A percentile compares a stretch with the other conserved stretches of the same genome.
These are phyloP conservation scores for Halichoerus grypus DNA, from an alignment of 2,113 vertebrate genomes.

Conservation along the genomic window DNA sequence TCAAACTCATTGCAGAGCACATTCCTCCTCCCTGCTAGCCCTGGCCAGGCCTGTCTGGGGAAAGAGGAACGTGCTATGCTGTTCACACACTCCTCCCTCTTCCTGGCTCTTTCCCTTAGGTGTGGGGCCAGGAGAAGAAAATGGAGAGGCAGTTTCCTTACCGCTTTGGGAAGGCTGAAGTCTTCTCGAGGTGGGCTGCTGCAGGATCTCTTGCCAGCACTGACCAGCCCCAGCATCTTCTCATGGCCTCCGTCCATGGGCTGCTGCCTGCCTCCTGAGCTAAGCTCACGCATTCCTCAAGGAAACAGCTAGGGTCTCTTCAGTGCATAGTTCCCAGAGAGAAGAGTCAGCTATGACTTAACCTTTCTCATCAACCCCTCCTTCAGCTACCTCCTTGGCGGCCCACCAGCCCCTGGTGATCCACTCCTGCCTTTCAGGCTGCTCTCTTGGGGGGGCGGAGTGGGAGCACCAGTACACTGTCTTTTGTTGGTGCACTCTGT, in stretches of 20 bases:
- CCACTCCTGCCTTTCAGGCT: background rate
- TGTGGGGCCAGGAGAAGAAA: background rate
- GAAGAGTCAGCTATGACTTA: background rate
- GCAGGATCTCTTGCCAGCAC: background rate
- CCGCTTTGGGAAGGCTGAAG: background rate
- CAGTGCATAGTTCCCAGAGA: background rate
- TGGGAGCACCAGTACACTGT: background rate
- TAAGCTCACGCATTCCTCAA: background rate
- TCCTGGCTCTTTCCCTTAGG: background rate
- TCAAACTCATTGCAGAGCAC: background rate
- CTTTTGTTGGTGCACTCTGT: background rate
- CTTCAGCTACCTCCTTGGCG: background rate
- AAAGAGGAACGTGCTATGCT: background rate
- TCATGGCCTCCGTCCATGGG: accelerated
- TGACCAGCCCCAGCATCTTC: background rate
- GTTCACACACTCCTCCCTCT: background rate
- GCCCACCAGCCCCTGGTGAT: background rate
- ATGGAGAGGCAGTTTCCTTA: background rate
- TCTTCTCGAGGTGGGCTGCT: background rate
- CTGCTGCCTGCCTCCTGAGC: background rate
- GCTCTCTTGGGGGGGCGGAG: background rate
- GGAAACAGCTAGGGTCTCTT: background rate
- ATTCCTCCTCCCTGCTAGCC: background rate
- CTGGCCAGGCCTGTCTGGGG: background rate
- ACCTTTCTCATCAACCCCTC: background rate